Conservation (phyloP, 2,797 vertebrate genomes). For the Stomatorhinus walkeri region DNA sequence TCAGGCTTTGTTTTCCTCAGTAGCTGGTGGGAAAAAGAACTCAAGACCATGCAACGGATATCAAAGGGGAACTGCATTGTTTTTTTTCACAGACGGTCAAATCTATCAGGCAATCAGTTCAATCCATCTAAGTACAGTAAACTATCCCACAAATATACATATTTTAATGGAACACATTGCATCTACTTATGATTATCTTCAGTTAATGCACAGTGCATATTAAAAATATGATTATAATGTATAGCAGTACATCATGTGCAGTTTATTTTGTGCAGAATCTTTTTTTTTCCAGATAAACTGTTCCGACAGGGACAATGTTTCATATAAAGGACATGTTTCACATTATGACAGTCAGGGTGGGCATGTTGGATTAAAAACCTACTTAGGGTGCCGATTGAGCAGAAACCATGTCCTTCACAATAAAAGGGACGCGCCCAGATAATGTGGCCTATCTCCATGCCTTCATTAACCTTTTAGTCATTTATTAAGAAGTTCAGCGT, state of each 20-base stretch:
- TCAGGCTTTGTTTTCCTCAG: not conserved
- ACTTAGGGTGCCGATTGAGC: slow-evolving; percentile 30
- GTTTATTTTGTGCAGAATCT: slow-evolving; percentile 14
- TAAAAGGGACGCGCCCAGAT: slow-evolving; percentile 45
- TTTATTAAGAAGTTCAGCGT: slow-evolving; percentile 46
- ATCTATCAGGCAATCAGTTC: not conserved
- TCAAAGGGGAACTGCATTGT: not conserved
- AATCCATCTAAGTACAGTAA: not conserved
- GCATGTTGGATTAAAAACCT: slow-evolving; percentile 30
- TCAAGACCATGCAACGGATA: not conserved
- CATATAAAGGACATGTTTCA: slow-evolving; percentile 32
- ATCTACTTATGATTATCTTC: not conserved
- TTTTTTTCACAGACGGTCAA: not conserved
- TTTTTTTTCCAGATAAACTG: slow-evolving; percentile 11
- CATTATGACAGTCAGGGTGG: slow-evolving; percentile 18
- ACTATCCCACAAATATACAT: not conserved
- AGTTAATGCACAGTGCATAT: not conserved
- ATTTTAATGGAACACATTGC: not conserved
- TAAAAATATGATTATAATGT: not conserved
- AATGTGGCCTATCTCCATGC: slow-evolving; percentile 43
- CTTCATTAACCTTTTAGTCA: slow-evolving; percentile 75
- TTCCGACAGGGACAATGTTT: slow-evolving; percentile 36
- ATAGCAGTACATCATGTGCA: not conserved
- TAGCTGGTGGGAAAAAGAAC: not conserved
- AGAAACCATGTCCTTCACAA: slow-evolving; percentile 42